phyloP scores from a whole-genome alignment of 2,888 invertebrate species.

The Spodoptera picta region DNA sequence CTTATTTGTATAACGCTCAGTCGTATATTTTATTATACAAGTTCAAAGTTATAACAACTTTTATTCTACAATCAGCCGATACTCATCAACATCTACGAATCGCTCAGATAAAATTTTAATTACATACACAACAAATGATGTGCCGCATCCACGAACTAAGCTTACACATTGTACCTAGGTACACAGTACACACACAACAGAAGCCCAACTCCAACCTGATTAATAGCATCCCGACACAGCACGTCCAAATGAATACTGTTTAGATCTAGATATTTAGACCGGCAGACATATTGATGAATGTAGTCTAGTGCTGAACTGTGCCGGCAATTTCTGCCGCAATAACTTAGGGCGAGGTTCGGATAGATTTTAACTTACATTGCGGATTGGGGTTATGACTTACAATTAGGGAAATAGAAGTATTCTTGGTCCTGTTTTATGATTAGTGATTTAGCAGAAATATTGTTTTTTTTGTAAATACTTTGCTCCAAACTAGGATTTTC shows the following conservation, averaged over 20 bases:
- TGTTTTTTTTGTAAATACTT: too few species aligned
- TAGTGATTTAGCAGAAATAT: too few species aligned
- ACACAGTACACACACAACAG: conserved; percentile 76
- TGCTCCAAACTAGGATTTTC: too few species aligned
- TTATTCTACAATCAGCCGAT: too few species aligned
- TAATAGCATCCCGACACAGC: conserved; percentile 79
- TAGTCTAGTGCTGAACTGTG: conserved; percentile 29
- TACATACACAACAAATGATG: background rate
- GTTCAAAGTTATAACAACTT: too few species aligned
- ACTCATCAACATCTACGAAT: too few species aligned
- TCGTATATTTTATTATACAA: too few species aligned
- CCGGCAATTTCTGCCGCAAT: conserved; percentile 26
- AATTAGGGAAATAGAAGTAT: background rate
- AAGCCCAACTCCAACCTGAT: conserved; percentile 77
- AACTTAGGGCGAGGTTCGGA: conserved; percentile 26
- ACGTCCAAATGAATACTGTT: conserved; percentile 80
- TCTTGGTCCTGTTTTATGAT: too few species aligned
- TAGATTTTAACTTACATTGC: conserved; percentile 11
- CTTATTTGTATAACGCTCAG: too few species aligned
- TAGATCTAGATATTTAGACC: conserved; percentile 68
- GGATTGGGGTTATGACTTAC: background rate
- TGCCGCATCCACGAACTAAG: conserved; percentile 24
- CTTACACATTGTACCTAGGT: conserved; percentile 48
- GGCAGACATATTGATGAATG: conserved; percentile 50
- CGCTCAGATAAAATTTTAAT: too few species aligned